These are phyloP conservation scores for Phoenoteleia sp. DNA, from an alignment of 2,888 invertebrate genomes.

Conservation along the genomic window DNA sequence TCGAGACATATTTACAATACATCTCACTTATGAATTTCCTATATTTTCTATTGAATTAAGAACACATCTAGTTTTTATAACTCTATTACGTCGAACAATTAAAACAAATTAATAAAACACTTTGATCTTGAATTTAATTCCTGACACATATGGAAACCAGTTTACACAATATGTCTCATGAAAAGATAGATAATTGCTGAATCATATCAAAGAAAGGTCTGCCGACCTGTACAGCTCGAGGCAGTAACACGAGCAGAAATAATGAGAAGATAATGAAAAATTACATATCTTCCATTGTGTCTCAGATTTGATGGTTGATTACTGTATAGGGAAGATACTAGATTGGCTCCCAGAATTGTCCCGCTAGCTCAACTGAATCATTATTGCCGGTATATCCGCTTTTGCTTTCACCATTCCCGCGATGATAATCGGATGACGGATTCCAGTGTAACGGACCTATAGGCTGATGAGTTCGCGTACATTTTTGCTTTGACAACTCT, in stretches of 20 bases:
- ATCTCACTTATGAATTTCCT: too few relatives aligned
- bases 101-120: constrained; percentile 19
- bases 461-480: constrained; percentile 47
- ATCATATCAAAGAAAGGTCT: constrained; percentile 48
- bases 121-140: constrained; percentile 11
- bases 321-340: constrained; percentile 48
- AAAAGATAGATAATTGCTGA: constrained; percentile 46
- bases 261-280: constrained; percentile 71
- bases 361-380: constrained; percentile 64
- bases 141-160: constrained; percentile 5
- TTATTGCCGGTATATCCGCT: constrained; percentile 75
- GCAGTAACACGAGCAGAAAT: constrained; percentile 53
- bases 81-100: too few relatives aligned
- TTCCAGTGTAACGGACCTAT: constrained; percentile 55
- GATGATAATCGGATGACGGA: constrained; percentile 72
- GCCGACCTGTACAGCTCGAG: constrained; percentile 13
- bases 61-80: too few relatives aligned
- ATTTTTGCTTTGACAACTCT: constrained; percentile 54
- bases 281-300: constrained; percentile 55
- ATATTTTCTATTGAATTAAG: too few relatives aligned
- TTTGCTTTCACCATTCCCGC: constrained; percentile 79
- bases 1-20: too few relatives aligned
- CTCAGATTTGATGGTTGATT: constrained; percentile 72
- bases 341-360: constrained; percentile 77
- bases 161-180: constrained; percentile 20